Evolutionary conservation across 2,888 invertebrate species (phyloP).

Genomic region (Dasypogon diadema): DNA sequence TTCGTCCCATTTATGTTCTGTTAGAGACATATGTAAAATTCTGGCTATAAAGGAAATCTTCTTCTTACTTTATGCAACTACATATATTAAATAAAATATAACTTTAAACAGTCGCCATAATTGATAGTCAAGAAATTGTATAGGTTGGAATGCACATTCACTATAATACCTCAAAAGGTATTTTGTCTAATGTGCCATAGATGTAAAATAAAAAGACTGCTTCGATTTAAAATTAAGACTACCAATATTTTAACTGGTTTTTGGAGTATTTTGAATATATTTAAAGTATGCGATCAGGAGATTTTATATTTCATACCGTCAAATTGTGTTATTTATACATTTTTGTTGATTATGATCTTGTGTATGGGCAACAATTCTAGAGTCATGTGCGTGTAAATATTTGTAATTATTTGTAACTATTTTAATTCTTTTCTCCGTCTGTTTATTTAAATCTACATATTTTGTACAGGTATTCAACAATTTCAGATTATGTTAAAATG

Average conservation of each 20-base stretch:
- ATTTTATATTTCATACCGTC: neutral
- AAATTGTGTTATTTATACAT: neutral
- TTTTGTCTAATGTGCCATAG: slow-evolving; percentile 32
- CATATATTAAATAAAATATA: neutral
- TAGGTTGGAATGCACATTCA: slow-evolving; percentile 26
- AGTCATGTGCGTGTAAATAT: no score
- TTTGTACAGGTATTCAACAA: no score
- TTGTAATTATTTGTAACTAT: no score
- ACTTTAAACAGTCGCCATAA: neutral
- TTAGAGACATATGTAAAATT: neutral
- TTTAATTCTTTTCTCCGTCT: no score
- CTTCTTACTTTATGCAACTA: neutral
- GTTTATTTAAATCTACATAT: no score
- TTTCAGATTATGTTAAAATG: no score
- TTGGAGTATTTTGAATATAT: neutral
- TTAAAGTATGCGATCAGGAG: neutral
- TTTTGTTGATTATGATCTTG: neutral
- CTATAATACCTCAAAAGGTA: slow-evolving; percentile 2
- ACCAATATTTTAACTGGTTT: neutral
- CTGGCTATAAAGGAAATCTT: neutral
- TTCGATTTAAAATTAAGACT: slow-evolving; percentile 17
- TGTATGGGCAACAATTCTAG: no score
- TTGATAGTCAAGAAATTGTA: neutral
- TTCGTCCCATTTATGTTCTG: slow-evolving; percentile 7
- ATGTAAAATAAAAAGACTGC: slow-evolving; percentile 27